Conservation (phyloP, 1,140 invertebrate genomes). For the Nephila pilipes region DNA sequence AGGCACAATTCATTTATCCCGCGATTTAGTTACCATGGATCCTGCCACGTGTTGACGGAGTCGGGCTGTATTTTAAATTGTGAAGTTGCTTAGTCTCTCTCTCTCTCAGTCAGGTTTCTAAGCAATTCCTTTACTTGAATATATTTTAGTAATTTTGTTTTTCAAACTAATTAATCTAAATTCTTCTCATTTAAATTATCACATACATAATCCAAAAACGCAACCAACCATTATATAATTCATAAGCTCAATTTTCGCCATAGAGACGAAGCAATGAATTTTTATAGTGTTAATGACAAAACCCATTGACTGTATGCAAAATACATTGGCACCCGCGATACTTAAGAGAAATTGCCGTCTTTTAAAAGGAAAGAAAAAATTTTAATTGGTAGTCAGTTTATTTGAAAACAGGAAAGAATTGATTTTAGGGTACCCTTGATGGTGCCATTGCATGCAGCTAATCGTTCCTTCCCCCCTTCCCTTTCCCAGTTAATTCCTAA, state of each 20-base stretch:
- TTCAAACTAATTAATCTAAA: no score
- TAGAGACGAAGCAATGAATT: not conserved
- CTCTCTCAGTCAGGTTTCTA: no score
- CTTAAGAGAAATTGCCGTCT: not conserved
- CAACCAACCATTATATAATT: conserved; percentile 5
- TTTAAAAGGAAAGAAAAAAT: not conserved
- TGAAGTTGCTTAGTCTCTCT: no score
- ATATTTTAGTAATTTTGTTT: no score
- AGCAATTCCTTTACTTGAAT: no score
- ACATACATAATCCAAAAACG: not conserved
- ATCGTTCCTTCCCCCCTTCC: conserved; percentile 28
- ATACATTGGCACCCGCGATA: not conserved
- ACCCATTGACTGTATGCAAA: conserved; percentile 4
- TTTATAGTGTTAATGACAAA: conserved; percentile 34
- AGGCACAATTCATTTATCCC: no score
- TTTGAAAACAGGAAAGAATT: conserved; percentile 65
- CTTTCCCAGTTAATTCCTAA: conserved; percentile 58
- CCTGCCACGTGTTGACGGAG: no score
- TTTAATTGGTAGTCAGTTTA: conserved; percentile 67
- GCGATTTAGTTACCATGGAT: no score
- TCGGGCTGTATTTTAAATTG: no score
- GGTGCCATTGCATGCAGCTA: conserved; percentile 71
- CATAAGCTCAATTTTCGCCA: not conserved
- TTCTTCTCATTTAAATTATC: no score
- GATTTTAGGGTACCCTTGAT: conserved; percentile 65